Conservation (phyloP, 2,888 invertebrate species). For the Drosophila affinis region DNA sequence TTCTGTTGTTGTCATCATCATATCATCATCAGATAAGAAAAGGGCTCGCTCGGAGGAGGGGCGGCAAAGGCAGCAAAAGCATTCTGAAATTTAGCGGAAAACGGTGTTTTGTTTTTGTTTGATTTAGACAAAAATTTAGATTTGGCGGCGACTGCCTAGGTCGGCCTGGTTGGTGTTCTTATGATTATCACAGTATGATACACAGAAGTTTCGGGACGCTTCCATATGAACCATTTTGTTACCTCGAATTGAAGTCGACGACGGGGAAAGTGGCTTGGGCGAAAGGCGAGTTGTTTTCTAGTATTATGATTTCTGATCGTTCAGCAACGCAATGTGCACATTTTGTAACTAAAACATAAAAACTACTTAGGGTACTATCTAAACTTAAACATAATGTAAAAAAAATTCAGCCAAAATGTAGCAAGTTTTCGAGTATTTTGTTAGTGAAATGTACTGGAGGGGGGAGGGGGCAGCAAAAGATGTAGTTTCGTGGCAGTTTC, state of each 20-base stretch:
- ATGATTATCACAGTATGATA: conserved; percentile 82
- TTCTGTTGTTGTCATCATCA: conserved; percentile 3
- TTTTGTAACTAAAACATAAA: conserved; percentile 70
- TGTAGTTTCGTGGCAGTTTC: conserved; percentile 60
- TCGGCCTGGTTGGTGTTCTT: conserved; percentile 47
- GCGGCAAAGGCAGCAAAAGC: conserved; percentile 9
- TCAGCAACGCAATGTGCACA: conserved; percentile 22
- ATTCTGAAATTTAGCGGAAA: conserved; percentile 10
- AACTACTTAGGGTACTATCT: conserved; percentile 71
- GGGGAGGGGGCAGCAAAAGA: conserved; percentile 39
- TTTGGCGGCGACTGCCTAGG: conserved; percentile 23
- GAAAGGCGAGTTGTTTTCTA: conserved; percentile 21
- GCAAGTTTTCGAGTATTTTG: conserved; percentile 68
- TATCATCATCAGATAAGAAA: neutral
- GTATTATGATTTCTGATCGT: conserved; percentile 10
- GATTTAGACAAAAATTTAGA: conserved; percentile 24
- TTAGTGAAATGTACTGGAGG: conserved; percentile 16
- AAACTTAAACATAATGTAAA: conserved; percentile 62
- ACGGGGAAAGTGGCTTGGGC: conserved; percentile 12
- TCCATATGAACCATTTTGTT: conserved; percentile 58
- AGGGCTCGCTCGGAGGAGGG: neutral
- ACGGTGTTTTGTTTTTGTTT: conserved; percentile 22
- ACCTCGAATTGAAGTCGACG: conserved; percentile 28
- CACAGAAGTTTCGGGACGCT: conserved; percentile 67
- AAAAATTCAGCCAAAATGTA: conserved; percentile 67